These are phyloP conservation scores for Eupeodes luniger DNA, from an alignment of 2,888 invertebrate genomes.

Conservation along the genomic window DNA sequence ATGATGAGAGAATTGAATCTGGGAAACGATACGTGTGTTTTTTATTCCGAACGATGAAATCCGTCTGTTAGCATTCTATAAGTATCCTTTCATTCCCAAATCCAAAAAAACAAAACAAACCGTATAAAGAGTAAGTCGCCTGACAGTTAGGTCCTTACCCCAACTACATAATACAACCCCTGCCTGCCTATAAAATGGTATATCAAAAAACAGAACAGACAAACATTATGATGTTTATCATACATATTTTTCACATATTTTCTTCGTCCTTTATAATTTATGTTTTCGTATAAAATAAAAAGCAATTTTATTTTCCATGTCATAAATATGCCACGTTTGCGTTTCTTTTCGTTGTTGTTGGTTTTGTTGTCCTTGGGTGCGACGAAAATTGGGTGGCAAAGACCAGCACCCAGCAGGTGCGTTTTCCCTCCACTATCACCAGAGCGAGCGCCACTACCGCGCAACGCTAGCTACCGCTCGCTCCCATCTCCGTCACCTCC, in stretches of 20 bases:
- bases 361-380: constrained; percentile 4
- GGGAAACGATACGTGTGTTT: constrained; percentile 39
- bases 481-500: background rate
- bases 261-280: constrained; percentile 71
- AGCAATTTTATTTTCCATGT: constrained; percentile 73
- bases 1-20: constrained; percentile 28
- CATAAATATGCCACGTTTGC: constrained; percentile 70
- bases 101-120: background rate
- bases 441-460: no score
- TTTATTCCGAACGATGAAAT: constrained; percentile 11
- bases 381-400: background rate
- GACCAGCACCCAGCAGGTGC: constrained; percentile 42
- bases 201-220: constrained; percentile 32
- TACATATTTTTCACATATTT: constrained; percentile 67
- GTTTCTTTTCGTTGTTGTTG: constrained; percentile 46
- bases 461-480: background rate
- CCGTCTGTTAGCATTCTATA: constrained; percentile 48
- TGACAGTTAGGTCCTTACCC: constrained; percentile 28
- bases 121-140: background rate
- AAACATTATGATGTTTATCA: constrained; percentile 63
- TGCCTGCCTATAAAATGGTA: background rate
- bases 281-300: constrained; percentile 73
- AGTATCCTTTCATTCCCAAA: constrained; percentile 16
- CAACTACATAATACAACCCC: no score
- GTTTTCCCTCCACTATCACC: background rate